Conservation (phyloP, 2,113 vertebrate genomes). For the Gopherus flavomarginatus region DNA sequence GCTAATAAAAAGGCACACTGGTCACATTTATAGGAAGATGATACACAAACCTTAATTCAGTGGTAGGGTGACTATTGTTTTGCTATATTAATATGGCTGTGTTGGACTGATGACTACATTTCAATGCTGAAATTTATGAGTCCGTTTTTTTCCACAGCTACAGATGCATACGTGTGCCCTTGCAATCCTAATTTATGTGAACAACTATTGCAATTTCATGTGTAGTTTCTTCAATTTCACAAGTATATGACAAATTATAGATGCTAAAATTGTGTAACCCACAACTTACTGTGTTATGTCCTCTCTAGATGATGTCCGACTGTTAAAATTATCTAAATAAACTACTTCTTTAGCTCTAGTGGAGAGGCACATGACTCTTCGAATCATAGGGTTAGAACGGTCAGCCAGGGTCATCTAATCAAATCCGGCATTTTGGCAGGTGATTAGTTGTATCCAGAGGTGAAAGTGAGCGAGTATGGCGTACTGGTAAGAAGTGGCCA, state of each 20-base stretch:
- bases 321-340: slow-evolving; percentile 1
- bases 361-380: not conserved
- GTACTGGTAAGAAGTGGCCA: no score
- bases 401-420: no score
- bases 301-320: not conserved
- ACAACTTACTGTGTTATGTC: not conserved
- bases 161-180: not conserved
- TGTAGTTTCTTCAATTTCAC: not conserved
- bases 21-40: not conserved
- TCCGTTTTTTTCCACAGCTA: not conserved
- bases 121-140: not conserved
- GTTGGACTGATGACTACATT: not conserved
- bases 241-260: not conserved
- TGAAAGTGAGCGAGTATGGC: no score
- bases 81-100: not conserved
- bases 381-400: not conserved
- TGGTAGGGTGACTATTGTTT: no score
- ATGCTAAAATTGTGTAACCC: not conserved
- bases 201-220: not conserved
- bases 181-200: not conserved
- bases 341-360: slow-evolving; percentile 1
- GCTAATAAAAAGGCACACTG: not conserved
- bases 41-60: not conserved
- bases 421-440: no score
- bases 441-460: no score